A percentile compares a stretch with the other conserved stretches of the same genome.
phyloP scores from a whole-genome alignment of 2,113 vertebrate genomes.

The Atrichornis clamosus region DNA sequence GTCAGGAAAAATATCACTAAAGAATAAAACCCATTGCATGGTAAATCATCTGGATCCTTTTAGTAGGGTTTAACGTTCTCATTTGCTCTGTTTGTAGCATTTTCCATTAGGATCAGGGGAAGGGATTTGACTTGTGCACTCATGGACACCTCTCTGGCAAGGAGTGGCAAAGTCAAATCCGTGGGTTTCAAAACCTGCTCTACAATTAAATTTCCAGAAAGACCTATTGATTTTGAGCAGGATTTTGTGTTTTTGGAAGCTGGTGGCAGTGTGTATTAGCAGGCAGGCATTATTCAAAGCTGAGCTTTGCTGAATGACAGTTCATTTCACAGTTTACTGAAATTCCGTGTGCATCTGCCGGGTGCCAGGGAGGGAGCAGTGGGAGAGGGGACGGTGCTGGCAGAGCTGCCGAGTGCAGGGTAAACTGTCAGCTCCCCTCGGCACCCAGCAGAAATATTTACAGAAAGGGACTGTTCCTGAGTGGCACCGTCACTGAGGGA shows the following conservation, averaged over 20 bases:
- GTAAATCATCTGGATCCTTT: conserved; percentile 4
- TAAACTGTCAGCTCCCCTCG: not conserved
- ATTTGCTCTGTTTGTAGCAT: not conserved
- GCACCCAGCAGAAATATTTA: not conserved
- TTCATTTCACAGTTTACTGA: not conserved
- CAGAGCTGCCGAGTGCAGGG: not conserved
- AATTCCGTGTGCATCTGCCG: not conserved
- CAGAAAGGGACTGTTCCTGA: not conserved
- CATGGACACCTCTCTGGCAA: not conserved
- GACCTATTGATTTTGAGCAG: not conserved
- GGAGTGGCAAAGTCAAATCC: not conserved
- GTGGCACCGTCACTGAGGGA: accelerated
- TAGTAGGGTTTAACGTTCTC: not conserved
- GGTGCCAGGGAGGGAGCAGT: not conserved
- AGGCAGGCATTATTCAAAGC: not conserved
- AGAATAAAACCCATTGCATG: not conserved
- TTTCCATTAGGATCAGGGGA: not conserved
- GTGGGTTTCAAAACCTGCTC: not conserved
- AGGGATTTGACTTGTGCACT: not conserved
- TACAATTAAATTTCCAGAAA: not conserved
- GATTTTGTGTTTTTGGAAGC: not conserved
- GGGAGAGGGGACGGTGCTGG: not conserved
- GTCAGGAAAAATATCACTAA: not conserved
- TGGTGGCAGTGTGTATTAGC: not conserved
- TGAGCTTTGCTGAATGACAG: not conserved